Evolutionary conservation across 2,113 vertebrate genomes (phyloP).

Genomic region (Eclectus roratus): DNA sequence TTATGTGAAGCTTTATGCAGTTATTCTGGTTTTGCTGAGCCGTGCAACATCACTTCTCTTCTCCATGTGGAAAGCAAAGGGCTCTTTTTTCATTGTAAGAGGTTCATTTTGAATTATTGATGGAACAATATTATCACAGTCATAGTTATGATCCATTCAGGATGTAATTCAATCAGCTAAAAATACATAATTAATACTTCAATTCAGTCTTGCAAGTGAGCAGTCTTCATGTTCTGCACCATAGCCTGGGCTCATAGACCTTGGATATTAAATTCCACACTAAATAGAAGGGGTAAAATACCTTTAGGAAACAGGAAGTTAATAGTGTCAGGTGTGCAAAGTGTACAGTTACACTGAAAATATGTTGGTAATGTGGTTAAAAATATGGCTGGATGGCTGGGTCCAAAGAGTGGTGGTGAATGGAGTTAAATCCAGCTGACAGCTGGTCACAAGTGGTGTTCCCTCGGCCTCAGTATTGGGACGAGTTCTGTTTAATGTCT

Average conservation of each 20-base stretch:
- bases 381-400: accelerated
- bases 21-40: neutral
- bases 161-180: neutral
- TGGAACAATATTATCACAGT: neutral
- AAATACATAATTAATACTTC: neutral
- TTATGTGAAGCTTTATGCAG: neutral
- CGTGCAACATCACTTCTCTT: neutral
- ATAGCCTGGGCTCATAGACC: neutral
- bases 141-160: neutral
- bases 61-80: neutral
- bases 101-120: neutral
- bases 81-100: neutral
- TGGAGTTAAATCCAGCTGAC: neutral
- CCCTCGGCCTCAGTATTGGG: neutral
- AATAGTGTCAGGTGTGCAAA: neutral
- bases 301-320: neutral
- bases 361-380: neutral
- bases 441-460: accelerated
- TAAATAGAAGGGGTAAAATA: neutral
- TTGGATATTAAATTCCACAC: neutral
- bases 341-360: neutral
- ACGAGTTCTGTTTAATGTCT: neutral
- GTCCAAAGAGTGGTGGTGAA: neutral
- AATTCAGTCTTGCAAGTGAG: neutral
- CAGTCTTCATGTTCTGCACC: neutral